A percentile compares a stretch with the other conserved stretches of the same genome.
phyloP scores from a whole-genome alignment of 2,797 vertebrate genomes.

The Coccyzus lansbergi region DNA sequence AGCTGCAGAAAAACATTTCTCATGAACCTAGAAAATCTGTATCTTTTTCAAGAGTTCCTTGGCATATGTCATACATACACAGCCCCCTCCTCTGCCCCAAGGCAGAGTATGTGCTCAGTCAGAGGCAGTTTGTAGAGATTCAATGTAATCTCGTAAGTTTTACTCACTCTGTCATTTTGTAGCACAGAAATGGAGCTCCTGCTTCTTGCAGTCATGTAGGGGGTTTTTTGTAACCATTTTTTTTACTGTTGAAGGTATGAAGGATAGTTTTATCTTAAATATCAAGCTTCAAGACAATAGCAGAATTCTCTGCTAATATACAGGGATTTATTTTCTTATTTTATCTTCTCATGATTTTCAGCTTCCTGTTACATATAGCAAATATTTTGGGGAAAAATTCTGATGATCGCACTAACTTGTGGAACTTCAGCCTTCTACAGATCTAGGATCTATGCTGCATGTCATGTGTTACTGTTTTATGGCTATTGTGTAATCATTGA shows the following conservation, averaged over 20 bases:
- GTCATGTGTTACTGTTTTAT: neutral
- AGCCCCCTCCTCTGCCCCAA: neutral
- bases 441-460: neutral
- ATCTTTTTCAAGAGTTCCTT: neutral
- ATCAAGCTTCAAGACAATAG: neutral
- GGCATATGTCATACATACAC: neutral
- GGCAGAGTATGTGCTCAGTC: neutral
- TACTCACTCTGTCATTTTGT: neutral
- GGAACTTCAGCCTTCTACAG: neutral
- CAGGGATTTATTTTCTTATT: neutral
- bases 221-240: neutral
- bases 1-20: neutral
- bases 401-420: accelerated
- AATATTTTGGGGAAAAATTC: neutral
- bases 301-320: neutral
- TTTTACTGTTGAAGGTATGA: neutral
- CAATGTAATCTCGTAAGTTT: neutral
- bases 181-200: neutral
- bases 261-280: neutral
- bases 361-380: neutral
- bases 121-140: neutral
- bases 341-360: neutral
- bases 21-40: neutral
- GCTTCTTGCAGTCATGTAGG: neutral
- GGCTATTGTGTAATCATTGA: neutral